These are phyloP conservation scores for Sebastes goodei DNA, from an alignment of 2,797 vertebrate genomes.

Conservation along the genomic window DNA sequence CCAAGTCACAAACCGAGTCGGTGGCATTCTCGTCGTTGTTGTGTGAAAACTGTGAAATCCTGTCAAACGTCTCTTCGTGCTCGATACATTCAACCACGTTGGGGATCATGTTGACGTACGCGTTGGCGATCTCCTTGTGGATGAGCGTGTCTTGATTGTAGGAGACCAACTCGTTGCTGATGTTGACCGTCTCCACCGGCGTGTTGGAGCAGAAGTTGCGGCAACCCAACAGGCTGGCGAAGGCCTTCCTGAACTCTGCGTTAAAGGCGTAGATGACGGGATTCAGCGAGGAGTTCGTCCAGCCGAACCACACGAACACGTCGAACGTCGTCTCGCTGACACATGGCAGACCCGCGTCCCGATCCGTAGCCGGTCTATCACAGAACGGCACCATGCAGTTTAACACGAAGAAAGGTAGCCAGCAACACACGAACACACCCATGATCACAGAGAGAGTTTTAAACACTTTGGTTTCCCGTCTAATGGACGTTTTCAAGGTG, in stretches of 20 bases:
- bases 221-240: slow-evolving; percentile 91
- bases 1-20: slow-evolving; percentile 86
- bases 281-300: slow-evolving; percentile 96
- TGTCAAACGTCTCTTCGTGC: slow-evolving; percentile 84
- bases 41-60: slow-evolving; percentile 84
- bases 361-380: slow-evolving; percentile 72
- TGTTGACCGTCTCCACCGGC: slow-evolving; percentile 89
- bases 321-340: slow-evolving; percentile 95
- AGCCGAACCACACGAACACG: slow-evolving; percentile 96
- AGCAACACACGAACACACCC: slow-evolving; percentile 97
- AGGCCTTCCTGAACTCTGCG: slow-evolving; percentile 93
- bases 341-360: slow-evolving; percentile 85
- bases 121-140: slow-evolving; percentile 86
- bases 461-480: slow-evolving; percentile 93
- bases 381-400: slow-evolving; percentile 97
- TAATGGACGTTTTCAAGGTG: slow-evolving; percentile 87
- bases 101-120: slow-evolving; percentile 90
- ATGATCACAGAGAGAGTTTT: slow-evolving; percentile 95
- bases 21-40: slow-evolving; percentile 82
- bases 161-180: slow-evolving; percentile 93
- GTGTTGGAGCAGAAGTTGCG: slow-evolving; percentile 85
- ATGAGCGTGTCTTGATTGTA: slow-evolving; percentile 90
- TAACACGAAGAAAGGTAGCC: slow-evolving; percentile 94
- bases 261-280: slow-evolving; percentile 97
- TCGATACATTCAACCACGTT: slow-evolving; percentile 85